Base-by-base conservation (phyloP, 2,888 invertebrate species). In the Phaedon cochleariae region DNA sequence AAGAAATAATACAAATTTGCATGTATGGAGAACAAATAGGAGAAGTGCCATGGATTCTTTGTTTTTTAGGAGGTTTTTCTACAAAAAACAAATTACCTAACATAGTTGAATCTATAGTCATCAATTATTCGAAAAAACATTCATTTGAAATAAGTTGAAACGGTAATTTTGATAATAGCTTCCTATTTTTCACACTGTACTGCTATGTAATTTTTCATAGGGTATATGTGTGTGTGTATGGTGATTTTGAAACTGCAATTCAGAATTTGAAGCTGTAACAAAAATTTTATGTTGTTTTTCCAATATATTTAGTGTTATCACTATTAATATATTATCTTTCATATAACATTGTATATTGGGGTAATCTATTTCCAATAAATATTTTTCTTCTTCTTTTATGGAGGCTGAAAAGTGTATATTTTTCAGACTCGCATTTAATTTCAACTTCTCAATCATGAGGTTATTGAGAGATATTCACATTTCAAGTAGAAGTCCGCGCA, bases 51-150 rank as follows among this genome's bases (percentile, higher is more conserved):
- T 52, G 29, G 26, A 52, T 29, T 52, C 52, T n/a, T 26, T 52
- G 17, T 52, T 26, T 29, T 26, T 22, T 18, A 52, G n/a, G 18
- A 15, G 52, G 52, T 52, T 52, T 52, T 26, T 22, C 4, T 52
- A 15, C 52, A 4, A 26, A 52, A 3, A 52, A 52, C n/a, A n/a
- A 52, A 52, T 52, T 52, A 15, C 52, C 52, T 26, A 15, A 29
- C 18, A 29, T n/a, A 52, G 12, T 52, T 26, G 18, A 52, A 52
- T 26, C 52, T 26, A 29, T n/a, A n/a, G n/a, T n/a, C n/a, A 15
- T 29, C 31, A 22, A 52, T 17, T 26, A 26, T 17, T 52, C 4
- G 18, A 52, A 52, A 51, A 29, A 29, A 29, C 29, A 2, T 12
- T 34, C 10, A 51, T 2, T 9, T 20, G n/a, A 51, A 21, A 21